Percentiles rank a stretch among this genome's conserved stretches.
These are phyloP conservation scores for Tangara arthus DNA, from an alignment of 2,797 vertebrate species.

Conservation along the genomic window DNA sequence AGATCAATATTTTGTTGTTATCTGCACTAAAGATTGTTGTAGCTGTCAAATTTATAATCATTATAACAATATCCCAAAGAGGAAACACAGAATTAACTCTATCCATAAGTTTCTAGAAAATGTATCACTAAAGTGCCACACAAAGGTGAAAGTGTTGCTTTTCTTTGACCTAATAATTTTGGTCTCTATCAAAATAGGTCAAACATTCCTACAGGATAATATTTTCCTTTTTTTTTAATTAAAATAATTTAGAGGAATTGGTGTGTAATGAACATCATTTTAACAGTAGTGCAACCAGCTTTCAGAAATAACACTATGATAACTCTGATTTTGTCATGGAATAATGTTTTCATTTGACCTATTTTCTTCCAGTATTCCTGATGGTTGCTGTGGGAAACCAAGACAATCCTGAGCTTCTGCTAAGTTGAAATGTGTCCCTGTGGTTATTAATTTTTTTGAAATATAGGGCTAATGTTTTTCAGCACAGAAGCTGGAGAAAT, in stretches of 20 bases:
- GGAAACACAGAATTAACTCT: background rate
- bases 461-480: background rate
- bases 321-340: background rate
- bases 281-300: background rate
- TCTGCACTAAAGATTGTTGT: background rate
- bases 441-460: constrained; percentile 31
- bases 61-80: background rate
- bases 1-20: background rate
- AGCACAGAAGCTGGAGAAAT: background rate
- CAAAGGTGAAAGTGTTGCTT: background rate
- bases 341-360: background rate
- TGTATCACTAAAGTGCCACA: background rate
- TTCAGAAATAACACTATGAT: background rate
- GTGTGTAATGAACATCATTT: background rate
- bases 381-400: constrained; percentile 23
- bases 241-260: background rate
- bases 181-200: background rate
- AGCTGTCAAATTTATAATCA: background rate
- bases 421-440: background rate
- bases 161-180: background rate
- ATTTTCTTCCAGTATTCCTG: constrained; percentile 7
- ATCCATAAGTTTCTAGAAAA: background rate
- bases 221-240: background rate
- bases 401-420: background rate
- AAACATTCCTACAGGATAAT: background rate